Evolutionary conservation across 2,113 vertebrate species (phyloP).

Genomic region (Actinemys pallida): DNA sequence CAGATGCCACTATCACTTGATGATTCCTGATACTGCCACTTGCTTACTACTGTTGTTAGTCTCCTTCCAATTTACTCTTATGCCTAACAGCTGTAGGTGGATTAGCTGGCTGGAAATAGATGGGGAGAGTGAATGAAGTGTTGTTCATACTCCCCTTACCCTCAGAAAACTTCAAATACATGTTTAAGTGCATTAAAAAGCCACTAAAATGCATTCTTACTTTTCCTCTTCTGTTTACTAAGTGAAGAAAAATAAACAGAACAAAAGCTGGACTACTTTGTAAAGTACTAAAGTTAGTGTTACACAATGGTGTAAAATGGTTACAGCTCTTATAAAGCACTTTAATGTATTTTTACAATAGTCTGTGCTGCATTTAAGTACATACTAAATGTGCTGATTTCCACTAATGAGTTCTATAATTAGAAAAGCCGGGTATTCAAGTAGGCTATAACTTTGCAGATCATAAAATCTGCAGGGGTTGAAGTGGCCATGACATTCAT

Average conservation of each 20-base stretch:
- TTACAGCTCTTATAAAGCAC: background rate
- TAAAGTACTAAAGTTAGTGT: background rate
- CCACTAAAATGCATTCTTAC: background rate
- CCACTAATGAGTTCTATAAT: slow-evolving; percentile 48
- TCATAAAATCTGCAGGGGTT: slow-evolving; percentile 45
- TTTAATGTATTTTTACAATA: background rate
- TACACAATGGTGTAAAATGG: background rate
- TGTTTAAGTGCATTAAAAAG: background rate
- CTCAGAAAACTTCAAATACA: background rate
- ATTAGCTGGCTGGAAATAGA: background rate
- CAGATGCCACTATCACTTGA: slow-evolving; percentile 25
- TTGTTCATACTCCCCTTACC: background rate
- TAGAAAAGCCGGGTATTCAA: slow-evolving; percentile 30
- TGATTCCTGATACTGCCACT: slow-evolving; percentile 19
- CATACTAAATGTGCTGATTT: background rate
- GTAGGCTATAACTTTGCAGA: slow-evolving; percentile 14
- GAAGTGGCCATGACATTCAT: slow-evolving; percentile 34
- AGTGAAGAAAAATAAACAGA: background rate
- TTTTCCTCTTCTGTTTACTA: background rate
- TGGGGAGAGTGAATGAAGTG: background rate
- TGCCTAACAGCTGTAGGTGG: background rate
- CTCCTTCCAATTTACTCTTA: background rate
- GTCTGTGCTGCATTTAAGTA: background rate
- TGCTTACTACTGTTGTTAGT: background rate
- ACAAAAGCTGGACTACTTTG: background rate